Conservation (phyloP, 2,797 vertebrate species). For the Spheniscus humboldti region DNA sequence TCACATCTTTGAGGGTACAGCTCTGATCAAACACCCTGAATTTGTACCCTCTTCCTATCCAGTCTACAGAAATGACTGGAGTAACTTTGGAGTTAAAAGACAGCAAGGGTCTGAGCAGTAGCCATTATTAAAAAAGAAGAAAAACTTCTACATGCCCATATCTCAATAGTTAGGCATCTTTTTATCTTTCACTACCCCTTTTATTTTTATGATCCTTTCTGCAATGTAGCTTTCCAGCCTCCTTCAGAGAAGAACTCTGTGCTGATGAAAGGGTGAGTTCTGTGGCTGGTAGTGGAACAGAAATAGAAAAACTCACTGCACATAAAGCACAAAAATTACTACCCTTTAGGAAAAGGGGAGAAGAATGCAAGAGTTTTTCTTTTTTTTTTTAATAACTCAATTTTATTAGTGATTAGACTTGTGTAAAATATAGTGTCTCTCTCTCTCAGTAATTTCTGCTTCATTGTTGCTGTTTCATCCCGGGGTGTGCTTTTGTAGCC, state of each 20-base stretch:
- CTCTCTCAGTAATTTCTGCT: not conserved
- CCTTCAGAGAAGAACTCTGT: not conserved
- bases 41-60: not conserved
- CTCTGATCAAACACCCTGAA: not conserved
- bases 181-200: not conserved
- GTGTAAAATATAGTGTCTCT: not conserved
- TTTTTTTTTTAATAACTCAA: not conserved
- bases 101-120: not conserved
- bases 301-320: not conserved
- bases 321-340: not conserved
- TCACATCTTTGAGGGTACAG: not conserved
- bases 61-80: not conserved
- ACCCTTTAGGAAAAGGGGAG: not conserved
- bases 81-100: not conserved
- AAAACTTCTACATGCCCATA: not conserved
- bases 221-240: not conserved
- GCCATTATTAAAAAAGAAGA: not conserved
- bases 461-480: not conserved
- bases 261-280: not conserved
- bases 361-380: not conserved
- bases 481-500: not conserved
- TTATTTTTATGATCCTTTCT: not conserved
- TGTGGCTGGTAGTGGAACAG: not conserved
- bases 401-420: not conserved
- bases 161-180: not conserved